Evolutionary conservation across 2,888 invertebrate genomes (phyloP).

Genomic region (Xanthostigma xanthostigma): DNA sequence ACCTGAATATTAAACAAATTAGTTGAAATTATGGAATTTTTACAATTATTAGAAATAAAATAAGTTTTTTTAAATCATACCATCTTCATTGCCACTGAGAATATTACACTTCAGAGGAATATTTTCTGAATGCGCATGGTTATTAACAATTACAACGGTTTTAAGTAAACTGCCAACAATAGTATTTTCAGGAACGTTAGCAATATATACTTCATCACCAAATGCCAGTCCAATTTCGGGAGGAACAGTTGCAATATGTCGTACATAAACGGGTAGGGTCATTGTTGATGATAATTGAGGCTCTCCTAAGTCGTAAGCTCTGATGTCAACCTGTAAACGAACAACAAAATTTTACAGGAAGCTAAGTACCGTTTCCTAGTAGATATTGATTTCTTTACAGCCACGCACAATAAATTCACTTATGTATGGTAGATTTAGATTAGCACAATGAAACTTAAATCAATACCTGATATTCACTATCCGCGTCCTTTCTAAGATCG

Average conservation of each 20-base stretch:
- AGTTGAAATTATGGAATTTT: neutral
- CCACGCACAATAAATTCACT: neutral
- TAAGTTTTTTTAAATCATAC: conserved; percentile 24
- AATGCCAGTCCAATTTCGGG: conserved; percentile 71
- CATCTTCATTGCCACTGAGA: conserved; percentile 58
- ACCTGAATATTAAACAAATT: conserved; percentile 28
- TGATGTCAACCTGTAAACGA: conserved; percentile 52
- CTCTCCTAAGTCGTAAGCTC: conserved; percentile 75
- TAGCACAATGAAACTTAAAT: conserved; percentile 4
- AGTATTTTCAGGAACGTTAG: conserved; percentile 68
- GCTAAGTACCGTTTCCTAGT: too few relatives aligned
- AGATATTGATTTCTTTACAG: too few relatives aligned
- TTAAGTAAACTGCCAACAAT: conserved; percentile 49
- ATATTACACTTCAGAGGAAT: conserved; percentile 68
- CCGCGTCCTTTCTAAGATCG: conserved; percentile 70
- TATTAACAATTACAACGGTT: conserved; percentile 58
- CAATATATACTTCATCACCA: conserved; percentile 71
- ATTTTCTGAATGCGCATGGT: conserved; percentile 47
- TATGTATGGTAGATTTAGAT: neutral
- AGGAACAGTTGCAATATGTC: conserved; percentile 51
- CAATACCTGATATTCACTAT: conserved; percentile 69
- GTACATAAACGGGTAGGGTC: conserved; percentile 67
- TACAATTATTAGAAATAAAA: neutral
- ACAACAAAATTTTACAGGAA: neutral
- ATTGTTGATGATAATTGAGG: conserved; percentile 71